Percentiles rank a stretch among this genome's conserved stretches.
These are phyloP conservation scores for Thymelicus lineola DNA, from an alignment of 2,888 invertebrate species.

Conservation along the genomic window DNA sequence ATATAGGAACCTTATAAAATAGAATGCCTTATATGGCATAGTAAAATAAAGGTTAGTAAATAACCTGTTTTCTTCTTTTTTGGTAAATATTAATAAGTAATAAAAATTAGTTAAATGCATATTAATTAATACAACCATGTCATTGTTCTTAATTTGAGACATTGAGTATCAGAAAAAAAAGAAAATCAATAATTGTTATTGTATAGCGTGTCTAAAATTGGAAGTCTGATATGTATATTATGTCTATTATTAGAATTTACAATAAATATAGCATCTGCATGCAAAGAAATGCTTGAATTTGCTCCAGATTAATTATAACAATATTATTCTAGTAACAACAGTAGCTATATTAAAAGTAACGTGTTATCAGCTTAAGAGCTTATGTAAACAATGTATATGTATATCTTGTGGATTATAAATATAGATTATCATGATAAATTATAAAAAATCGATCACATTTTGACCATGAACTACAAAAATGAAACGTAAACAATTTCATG, in stretches of 20 bases:
- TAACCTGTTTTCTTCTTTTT: constrained; percentile 12
- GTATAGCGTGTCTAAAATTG: constrained; percentile 12
- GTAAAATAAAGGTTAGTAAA: constrained; percentile 23
- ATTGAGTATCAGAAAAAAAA: constrained; percentile 21
- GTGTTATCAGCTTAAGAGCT: background rate
- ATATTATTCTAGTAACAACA: background rate
- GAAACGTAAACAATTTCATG: too few relatives aligned
- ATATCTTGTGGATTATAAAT: background rate
- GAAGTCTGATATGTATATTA: constrained; percentile 25
- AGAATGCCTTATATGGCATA: constrained; percentile 23
- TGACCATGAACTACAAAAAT: too few relatives aligned
- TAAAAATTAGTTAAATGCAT: constrained; percentile 5
- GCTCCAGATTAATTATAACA: background rate
- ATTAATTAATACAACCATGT: constrained; percentile 23
- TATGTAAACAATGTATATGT: background rate
- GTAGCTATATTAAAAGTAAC: background rate
- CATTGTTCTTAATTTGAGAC: constrained; percentile 7
- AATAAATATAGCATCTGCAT: background rate
- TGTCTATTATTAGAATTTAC: background rate
- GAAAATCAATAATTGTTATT: constrained; percentile 9
- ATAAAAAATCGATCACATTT: background rate
- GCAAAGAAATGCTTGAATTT: background rate
- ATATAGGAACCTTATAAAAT: constrained; percentile 27
- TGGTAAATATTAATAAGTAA: constrained; percentile 21
- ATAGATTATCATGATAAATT: background rate